Base-by-base conservation (phyloP, 2,888 invertebrate genomes). In the Epirrhoe alternata region DNA sequence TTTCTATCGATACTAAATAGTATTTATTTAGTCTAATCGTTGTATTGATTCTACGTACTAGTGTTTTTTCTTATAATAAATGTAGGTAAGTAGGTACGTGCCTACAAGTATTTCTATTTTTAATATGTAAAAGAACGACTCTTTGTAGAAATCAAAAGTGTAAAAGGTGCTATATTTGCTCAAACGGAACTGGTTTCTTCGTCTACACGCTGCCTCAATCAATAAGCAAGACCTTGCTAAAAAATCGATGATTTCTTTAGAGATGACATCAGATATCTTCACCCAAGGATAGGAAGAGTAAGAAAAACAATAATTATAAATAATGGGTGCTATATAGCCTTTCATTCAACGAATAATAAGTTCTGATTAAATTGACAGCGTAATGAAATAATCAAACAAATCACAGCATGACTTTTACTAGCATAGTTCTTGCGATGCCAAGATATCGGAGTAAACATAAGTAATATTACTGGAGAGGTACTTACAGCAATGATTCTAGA, bases 241-340 rank as follows among this genome's bases (percentile, higher is more conserved):
- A 73, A 69, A 64, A 62, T 45, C 45, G 47, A 47, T 54, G 49
- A 60, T 49, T 67, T 57, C 49, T 56, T 61, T 50, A 66, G 58
- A 63, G 60, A 52, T 71, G 73, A 73, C 71, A 74, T 71, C 70
- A 71, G 60, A 31, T 42, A 53, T 35, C 45, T 7, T 35, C 14
- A 10, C 42, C 10, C n/a, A 33, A 45, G 12, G 52, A 31, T 60
- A 31, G 31, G 31, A 45, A 42, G 31, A 14, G 42, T 31, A 12
- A 14, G 5, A 35, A 6, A 52, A 52, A 31, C 4, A 8, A 0
- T n/a, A 31, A 33, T 47, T 10, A 24, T 10, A 8, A 38, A 10
- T 38, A 38, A 38, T 42, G 12, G 12, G 5, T 42, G 38, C 12
- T 42, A 42, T 10, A 12, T 42, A 42, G 38, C 0, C 38, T 42